Percentiles rank a stretch among this genome's conserved stretches.
These are phyloP conservation scores for Astyanax mexicanus DNA, from an alignment of 2,797 vertebrate genomes.

Conservation along the genomic window DNA sequence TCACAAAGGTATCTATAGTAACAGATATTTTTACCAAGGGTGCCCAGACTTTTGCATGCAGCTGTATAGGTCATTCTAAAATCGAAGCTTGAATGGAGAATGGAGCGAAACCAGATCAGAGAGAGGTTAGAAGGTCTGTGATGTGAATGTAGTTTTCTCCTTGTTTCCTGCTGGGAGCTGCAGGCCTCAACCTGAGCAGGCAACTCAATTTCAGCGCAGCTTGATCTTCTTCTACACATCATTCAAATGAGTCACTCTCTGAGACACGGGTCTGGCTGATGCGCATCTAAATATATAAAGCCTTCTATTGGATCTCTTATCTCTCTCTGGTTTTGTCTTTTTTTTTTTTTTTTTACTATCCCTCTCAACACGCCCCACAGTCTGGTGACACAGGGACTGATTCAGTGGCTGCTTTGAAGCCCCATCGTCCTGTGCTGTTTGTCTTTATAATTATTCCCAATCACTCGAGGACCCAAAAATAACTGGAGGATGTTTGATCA, in stretches of 20 bases:
- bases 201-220: background rate
- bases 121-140: too few species aligned
- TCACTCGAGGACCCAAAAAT: conserved; percentile 57
- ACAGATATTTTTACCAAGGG: too few species aligned
- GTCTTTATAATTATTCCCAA: conserved; percentile 56
- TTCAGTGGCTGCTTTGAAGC: conserved; percentile 71
- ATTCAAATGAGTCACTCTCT: conserved; percentile 3
- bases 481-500: conserved; percentile 52
- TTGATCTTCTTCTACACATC: conserved; percentile 14
- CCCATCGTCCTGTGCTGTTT: conserved; percentile 48
- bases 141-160: too few species aligned
- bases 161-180: background rate
- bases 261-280: conserved; percentile 23
- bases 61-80: too few species aligned
- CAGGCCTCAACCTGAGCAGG: conserved; percentile 16
- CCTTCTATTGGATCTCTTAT: conserved; percentile 4
- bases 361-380: conserved; percentile 31
- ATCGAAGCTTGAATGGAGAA: too few species aligned
- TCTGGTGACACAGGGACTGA: conserved; percentile 75
- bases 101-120: too few species aligned
- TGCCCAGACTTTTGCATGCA: too few species aligned
- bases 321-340: conserved; percentile 41
- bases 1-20: too few species aligned
- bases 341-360: conserved; percentile 57
- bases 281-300: conserved; percentile 41